Percentiles rank a stretch among this genome's conserved stretches.
These are phyloP conservation scores for Nylanderia fulva DNA, from an alignment of 1,140 invertebrate genomes.

Conservation along the genomic window DNA sequence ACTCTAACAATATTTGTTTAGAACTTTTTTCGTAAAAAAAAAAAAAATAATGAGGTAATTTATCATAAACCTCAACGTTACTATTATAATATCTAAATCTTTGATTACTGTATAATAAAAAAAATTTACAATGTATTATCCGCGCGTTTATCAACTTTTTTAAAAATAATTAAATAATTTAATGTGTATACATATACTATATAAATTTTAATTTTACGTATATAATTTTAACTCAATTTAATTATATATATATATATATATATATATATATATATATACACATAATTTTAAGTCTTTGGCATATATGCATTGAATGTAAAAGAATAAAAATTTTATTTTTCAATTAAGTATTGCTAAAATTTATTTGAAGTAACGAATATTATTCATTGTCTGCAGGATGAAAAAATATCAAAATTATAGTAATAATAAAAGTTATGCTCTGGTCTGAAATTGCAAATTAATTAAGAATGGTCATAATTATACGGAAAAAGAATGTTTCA, in stretches of 20 bases:
- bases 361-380: background rate
- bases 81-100: background rate
- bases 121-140: background rate
- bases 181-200: background rate
- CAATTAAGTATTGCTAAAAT: no score
- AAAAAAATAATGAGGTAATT: background rate
- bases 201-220: background rate
- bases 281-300: background rate
- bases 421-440: background rate
- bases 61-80: background rate
- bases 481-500: slow-evolving; percentile 74
- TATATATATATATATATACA: background rate
- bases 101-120: background rate
- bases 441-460: slow-evolving; percentile 66
- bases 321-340: background rate
- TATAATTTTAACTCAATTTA: no score
- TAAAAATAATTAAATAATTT: slow-evolving; percentile 1
- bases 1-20: slow-evolving; percentile 6
- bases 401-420: slow-evolving; percentile 6
- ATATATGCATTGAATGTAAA: background rate
- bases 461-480: slow-evolving; percentile 73
- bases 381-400: slow-evolving; percentile 9
- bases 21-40: background rate
- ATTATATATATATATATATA: no score
- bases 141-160: background rate